phyloP scores from a whole-genome alignment of 2,888 invertebrate species.

The Nasonia oneida region DNA sequence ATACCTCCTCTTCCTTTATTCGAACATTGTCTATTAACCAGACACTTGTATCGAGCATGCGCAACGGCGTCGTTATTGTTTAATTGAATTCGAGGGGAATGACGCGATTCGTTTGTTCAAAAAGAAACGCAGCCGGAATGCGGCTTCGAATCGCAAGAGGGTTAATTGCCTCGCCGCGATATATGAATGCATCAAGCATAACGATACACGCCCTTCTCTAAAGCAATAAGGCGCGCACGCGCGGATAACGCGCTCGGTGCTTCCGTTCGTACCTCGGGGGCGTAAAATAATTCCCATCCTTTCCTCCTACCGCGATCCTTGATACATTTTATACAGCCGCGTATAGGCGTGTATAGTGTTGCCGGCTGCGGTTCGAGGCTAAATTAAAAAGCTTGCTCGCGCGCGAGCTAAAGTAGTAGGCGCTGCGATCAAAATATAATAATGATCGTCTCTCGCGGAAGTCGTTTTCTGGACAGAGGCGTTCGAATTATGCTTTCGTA shows the following conservation, averaged over 20 bases:
- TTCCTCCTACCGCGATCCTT: constrained; percentile 52
- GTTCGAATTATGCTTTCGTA: background rate
- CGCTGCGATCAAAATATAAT: constrained; percentile 61
- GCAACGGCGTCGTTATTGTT: background rate
- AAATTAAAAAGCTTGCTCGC: constrained; percentile 57
- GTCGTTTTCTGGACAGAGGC: constrained; percentile 7
- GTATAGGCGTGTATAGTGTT: background rate
- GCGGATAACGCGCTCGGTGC: constrained; percentile 25
- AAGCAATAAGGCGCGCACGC: constrained; percentile 28
- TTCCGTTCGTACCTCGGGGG: constrained; percentile 56
- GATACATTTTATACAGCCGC: background rate
- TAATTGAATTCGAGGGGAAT: background rate
- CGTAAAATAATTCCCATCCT: constrained; percentile 31
- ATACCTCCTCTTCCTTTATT: constrained; percentile 67
- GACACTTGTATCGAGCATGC: background rate
- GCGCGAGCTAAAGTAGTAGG: constrained; percentile 54
- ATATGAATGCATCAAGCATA: constrained; percentile 45
- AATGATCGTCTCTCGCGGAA: constrained; percentile 43
- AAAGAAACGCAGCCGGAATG: constrained; percentile 7
- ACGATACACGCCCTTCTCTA: constrained; percentile 43
- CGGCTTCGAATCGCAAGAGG: background rate
- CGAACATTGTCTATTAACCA: constrained; percentile 26
- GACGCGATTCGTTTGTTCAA: background rate
- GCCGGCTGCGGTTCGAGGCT: constrained; percentile 33
- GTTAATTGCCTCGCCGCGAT: constrained; percentile 40